These are phyloP conservation scores for Setophaga petechia DNA, from an alignment of 2,113 vertebrate genomes.

Conservation along the genomic window DNA sequence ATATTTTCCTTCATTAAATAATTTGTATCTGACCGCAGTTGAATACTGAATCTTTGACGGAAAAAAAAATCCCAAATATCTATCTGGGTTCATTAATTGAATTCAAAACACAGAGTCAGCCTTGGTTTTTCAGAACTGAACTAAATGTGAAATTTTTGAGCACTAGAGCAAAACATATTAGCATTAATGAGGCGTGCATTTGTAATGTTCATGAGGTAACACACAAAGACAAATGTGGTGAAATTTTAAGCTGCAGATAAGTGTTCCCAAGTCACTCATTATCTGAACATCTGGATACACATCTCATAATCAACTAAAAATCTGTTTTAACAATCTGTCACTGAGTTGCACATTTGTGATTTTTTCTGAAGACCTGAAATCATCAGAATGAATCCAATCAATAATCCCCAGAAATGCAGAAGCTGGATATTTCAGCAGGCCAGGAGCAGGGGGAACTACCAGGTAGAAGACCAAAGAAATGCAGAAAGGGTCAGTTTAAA, in stretches of 20 bases:
- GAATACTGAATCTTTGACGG: background rate
- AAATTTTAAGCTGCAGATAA: background rate
- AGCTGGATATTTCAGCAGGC: background rate
- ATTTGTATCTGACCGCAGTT: background rate
- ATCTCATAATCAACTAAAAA: background rate
- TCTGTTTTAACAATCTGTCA: background rate
- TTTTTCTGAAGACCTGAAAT: background rate
- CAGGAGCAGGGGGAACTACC: background rate
- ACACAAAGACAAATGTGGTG: background rate
- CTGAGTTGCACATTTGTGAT: accelerated
- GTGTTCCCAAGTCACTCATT: background rate
- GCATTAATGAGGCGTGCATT: background rate
- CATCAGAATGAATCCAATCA: background rate
- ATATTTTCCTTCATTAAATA: background rate
- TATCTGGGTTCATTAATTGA: background rate
- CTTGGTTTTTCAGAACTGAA: background rate
- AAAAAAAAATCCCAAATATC: background rate
- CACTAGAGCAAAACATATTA: background rate
- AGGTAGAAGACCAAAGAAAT: background rate
- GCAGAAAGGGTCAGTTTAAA: background rate
- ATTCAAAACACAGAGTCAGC: background rate
- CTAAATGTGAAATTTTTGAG: background rate
- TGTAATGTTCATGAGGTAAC: background rate
- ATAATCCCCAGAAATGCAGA: background rate
- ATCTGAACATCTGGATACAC: background rate